Percentiles rank a stretch among this genome's conserved stretches.
Conservation (phyloP, 2,888 invertebrate genomes). For the Drosophila meridionalis region DNA sequence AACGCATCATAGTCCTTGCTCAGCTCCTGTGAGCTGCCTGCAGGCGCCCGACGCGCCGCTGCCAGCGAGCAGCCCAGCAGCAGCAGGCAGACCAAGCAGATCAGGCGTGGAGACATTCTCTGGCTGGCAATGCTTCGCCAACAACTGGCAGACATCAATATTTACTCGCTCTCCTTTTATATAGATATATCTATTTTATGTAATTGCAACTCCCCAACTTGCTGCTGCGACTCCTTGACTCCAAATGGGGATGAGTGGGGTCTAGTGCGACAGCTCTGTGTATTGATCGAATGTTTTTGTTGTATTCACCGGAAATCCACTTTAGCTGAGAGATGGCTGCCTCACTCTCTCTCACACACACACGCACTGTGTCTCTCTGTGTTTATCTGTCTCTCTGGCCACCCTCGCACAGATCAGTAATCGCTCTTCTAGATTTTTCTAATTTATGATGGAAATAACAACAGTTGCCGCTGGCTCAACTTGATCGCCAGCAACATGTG, state of each 20-base stretch:
- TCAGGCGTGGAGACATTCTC: conserved; percentile 29
- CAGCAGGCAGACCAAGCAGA: conserved; percentile 36
- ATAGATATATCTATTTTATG: conserved; percentile 61
- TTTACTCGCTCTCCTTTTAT: conserved; percentile 37
- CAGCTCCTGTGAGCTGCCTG: conserved; percentile 60
- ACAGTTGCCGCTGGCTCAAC: conserved; percentile 53
- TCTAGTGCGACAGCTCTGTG: conserved; percentile 26
- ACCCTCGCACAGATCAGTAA: conserved; percentile 49
- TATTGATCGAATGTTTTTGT: conserved; percentile 61
- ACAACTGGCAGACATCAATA: conserved; percentile 54
- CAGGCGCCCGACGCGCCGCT: conserved; percentile 35
- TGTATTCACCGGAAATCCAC: conserved; percentile 83
- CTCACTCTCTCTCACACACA: conserved; percentile 31
- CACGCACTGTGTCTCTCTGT: conserved; percentile 20
- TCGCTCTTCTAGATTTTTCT: conserved; percentile 62
- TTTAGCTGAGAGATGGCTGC: conserved; percentile 63
- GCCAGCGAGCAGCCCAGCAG: conserved; percentile 10
- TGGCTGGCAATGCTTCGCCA: conserved; percentile 26
- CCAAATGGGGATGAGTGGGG: conserved; percentile 39
- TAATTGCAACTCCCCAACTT: conserved; percentile 37
- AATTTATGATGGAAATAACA: conserved; percentile 68
- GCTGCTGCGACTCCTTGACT: conserved; percentile 17
- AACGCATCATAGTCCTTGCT: conserved; percentile 47
- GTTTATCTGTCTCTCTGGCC: conserved; percentile 18
- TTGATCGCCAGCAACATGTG: conserved; percentile 75